Evolutionary conservation across 2,113 vertebrate species (phyloP).

Genomic region (Pitta sordida): DNA sequence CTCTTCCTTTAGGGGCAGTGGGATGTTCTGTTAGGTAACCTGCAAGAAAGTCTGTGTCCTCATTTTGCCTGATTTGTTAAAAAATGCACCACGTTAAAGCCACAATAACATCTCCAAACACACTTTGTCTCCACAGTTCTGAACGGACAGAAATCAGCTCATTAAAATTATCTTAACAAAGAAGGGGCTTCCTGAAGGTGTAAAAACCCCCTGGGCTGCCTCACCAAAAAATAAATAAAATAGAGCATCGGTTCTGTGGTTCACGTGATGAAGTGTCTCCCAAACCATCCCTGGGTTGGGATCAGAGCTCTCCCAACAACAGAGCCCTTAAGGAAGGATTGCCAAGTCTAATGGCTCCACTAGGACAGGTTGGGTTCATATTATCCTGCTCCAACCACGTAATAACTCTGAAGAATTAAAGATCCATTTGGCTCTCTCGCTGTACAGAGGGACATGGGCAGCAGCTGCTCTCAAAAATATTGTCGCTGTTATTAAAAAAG

Average conservation of each 20-base stretch:
- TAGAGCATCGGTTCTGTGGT: not conserved
- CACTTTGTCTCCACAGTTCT: not conserved
- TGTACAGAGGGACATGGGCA: not conserved
- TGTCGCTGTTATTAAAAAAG: not conserved
- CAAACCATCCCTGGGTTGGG: not conserved
- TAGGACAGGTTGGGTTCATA: not conserved
- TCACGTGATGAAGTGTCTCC: not conserved
- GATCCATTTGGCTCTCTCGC: conserved; percentile 24
- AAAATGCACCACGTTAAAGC: not conserved
- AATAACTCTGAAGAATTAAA: conserved; percentile 37
- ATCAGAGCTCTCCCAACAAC: not conserved
- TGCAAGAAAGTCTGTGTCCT: not conserved
- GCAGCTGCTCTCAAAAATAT: not conserved
- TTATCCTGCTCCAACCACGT: not conserved
- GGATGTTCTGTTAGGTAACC: not conserved
- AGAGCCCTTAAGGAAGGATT: not conserved
- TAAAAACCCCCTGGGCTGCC: not conserved
- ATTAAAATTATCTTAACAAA: not conserved
- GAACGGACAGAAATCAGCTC: not conserved
- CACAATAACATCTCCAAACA: not conserved
- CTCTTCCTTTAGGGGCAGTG: not conserved
- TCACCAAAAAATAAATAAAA: not conserved
- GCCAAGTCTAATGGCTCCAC: not conserved
- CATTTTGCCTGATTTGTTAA: not conserved
- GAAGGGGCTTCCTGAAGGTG: not conserved